phyloP scores from a whole-genome alignment of 2,888 invertebrate genomes.

The Clitarchus hookeri region DNA sequence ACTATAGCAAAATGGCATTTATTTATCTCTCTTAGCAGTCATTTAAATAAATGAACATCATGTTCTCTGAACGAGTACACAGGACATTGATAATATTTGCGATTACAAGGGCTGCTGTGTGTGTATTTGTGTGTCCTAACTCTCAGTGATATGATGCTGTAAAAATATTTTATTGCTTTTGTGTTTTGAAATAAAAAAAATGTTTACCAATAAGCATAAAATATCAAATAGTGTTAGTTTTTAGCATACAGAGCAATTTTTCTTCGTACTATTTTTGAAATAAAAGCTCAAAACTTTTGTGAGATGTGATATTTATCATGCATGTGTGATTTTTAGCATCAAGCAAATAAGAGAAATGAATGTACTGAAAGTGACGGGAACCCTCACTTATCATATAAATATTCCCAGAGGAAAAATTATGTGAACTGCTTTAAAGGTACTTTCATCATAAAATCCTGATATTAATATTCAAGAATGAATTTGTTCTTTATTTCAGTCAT shows the following conservation, averaged over 20 bases:
- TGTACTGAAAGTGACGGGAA: conserved; percentile 20
- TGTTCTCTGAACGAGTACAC: not conserved
- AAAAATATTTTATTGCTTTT: conserved; percentile 9
- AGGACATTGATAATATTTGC: conserved; percentile 4
- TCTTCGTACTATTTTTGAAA: conserved; percentile 28
- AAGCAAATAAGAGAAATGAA: conserved; percentile 25
- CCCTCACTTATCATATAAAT: not conserved
- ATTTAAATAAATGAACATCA: not conserved
- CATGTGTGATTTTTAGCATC: conserved; percentile 35
- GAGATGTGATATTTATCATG: conserved; percentile 44
- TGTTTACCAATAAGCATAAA: not conserved
- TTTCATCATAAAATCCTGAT: not conserved
- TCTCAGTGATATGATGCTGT: conserved; percentile 7
- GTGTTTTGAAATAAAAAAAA: not conserved
- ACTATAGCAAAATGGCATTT: conserved; percentile 10
- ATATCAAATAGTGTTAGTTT: conserved; percentile 14
- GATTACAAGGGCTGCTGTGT: not conserved
- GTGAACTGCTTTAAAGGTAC: not conserved
- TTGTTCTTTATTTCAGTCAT: not conserved
- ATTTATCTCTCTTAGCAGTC: conserved; percentile 9
- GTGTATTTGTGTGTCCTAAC: not conserved
- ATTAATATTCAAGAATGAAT: not conserved
- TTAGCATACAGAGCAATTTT: conserved; percentile 2
- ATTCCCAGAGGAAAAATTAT: not conserved
- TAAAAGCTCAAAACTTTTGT: conserved; percentile 43